A percentile compares a stretch with the other conserved stretches of the same genome.
These are phyloP conservation scores for Pheosia gnoma DNA, from an alignment of 2,888 invertebrate species.

Conservation along the genomic window DNA sequence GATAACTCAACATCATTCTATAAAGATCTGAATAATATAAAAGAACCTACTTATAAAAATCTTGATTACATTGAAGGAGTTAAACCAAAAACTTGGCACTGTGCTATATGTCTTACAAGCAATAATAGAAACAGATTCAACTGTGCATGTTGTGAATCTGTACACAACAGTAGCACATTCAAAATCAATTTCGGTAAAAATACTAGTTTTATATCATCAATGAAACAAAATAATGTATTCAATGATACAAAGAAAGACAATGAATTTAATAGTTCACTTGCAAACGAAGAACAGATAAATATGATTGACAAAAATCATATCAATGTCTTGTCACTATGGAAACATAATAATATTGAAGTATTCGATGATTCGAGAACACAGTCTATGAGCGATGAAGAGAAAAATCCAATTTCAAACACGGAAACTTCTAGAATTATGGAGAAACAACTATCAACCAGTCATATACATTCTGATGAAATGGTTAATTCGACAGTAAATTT, in stretches of 20 bases:
- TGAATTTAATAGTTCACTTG: constrained; percentile 4
- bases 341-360: background rate
- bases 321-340: background rate
- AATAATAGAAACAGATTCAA: constrained; percentile 42
- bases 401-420: background rate
- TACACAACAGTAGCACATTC: constrained; percentile 17
- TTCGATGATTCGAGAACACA: background rate
- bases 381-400: background rate
- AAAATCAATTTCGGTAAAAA: constrained; percentile 36
- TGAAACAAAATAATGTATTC: constrained; percentile 13
- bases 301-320: background rate
- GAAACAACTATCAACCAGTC: background rate
- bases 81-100: constrained; percentile 47
- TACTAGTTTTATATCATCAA: constrained; percentile 11
- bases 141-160: constrained; percentile 58
- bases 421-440: background rate
- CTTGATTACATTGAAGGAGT: constrained; percentile 1
- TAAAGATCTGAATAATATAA: background rate
- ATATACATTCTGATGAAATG: background rate
- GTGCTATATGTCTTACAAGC: constrained; percentile 52
- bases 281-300: background rate
- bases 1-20: background rate
- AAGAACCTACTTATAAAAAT: background rate
- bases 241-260: background rate
- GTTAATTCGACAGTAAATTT: background rate